phyloP scores from a whole-genome alignment of 2,113 vertebrate species.

The Toxotes jaculatrix region DNA sequence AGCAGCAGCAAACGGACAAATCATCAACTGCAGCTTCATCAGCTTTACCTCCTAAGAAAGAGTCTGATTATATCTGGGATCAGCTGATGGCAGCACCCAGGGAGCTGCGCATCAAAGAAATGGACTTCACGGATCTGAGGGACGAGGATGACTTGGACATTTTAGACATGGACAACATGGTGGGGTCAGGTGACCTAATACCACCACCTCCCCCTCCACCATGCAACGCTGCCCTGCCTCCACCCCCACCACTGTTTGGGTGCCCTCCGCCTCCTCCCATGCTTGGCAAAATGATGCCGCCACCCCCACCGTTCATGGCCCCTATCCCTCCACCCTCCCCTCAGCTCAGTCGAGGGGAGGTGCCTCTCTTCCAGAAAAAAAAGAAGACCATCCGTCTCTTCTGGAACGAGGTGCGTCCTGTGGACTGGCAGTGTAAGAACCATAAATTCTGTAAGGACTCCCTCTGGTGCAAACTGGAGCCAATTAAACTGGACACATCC shows the following conservation, averaged over 20 bases:
- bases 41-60: slow-evolving; percentile 82
- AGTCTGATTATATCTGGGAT: slow-evolving; percentile 98
- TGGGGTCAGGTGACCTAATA: slow-evolving; percentile 85
- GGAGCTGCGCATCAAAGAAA: slow-evolving; percentile 96
- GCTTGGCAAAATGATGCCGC: slow-evolving; percentile 84
- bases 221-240: slow-evolving; percentile 86
- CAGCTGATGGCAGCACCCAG: slow-evolving; percentile 94
- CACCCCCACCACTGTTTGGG: slow-evolving; percentile 86
- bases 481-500: slow-evolving; percentile 95
- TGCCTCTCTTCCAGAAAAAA: slow-evolving; percentile 93
- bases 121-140: slow-evolving; percentile 97
- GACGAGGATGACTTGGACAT: slow-evolving; percentile 95
- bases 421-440: slow-evolving; percentile 93
- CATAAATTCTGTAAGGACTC: slow-evolving; percentile 93
- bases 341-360: slow-evolving; percentile 89
- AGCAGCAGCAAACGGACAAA: slow-evolving; percentile 74
- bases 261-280: slow-evolving; percentile 86
- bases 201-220: slow-evolving; percentile 86
- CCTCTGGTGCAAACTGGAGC: slow-evolving; percentile 97
- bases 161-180: slow-evolving; percentile 87
- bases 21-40: slow-evolving; percentile 37
- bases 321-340: slow-evolving; percentile 90
- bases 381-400: slow-evolving; percentile 99
- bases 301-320: slow-evolving; percentile 78
- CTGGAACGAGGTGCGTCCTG: slow-evolving; percentile 96